These are phyloP conservation scores for Rhopalosiphum maidis DNA, from an alignment of 1,140 invertebrate genomes.

Conservation along the genomic window DNA sequence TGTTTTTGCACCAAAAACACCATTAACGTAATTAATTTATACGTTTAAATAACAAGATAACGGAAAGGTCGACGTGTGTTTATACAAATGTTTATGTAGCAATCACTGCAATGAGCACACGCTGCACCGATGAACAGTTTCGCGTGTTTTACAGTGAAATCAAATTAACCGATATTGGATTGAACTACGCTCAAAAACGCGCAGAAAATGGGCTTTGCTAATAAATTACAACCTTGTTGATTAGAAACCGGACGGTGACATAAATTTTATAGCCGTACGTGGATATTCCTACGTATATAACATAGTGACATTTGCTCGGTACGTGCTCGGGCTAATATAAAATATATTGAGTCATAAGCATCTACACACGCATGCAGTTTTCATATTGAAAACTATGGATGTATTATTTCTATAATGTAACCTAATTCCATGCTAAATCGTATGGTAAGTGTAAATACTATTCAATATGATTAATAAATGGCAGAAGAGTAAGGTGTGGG, in stretches of 20 bases:
- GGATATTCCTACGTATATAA: background rate
- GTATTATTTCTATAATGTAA: background rate
- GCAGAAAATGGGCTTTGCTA: background rate
- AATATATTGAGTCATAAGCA: slow-evolving; percentile 6
- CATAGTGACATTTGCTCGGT: background rate
- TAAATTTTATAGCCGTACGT: background rate
- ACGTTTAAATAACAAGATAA: background rate
- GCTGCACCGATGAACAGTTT: background rate
- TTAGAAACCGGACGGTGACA: background rate
- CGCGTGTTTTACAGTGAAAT: background rate
- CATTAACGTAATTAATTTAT: background rate
- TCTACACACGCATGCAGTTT: background rate
- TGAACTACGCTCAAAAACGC: background rate
- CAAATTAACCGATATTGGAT: background rate
- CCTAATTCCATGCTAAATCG: background rate
- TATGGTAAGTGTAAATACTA: background rate
- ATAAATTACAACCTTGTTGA: slow-evolving; percentile 1
- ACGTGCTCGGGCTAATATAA: background rate
- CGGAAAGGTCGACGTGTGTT: background rate
- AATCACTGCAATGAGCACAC: background rate
- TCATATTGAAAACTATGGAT: background rate
- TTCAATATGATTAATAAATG: background rate
- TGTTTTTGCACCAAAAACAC: background rate
- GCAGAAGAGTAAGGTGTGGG: background rate
- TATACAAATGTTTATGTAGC: background rate